These are phyloP conservation scores for Micoletzkya japonica DNA, from an alignment of 2,888 invertebrate genomes.

Conservation along the genomic window DNA sequence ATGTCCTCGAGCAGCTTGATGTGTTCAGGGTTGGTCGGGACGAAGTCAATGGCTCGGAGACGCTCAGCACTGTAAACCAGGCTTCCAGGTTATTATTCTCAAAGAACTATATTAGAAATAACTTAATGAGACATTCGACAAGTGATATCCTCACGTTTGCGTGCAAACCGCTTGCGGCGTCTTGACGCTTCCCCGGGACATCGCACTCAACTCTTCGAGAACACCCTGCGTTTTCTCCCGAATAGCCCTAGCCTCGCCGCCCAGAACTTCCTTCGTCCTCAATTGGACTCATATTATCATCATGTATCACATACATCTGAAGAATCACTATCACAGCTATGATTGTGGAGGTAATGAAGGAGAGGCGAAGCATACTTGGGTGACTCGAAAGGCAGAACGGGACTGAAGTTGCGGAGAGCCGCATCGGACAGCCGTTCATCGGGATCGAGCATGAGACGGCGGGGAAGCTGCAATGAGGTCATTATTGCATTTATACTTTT, in stretches of 20 bases:
- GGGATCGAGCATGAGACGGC: conserved; percentile 48
- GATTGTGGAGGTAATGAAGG: background rate
- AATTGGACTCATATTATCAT: background rate
- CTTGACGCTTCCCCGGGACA: background rate
- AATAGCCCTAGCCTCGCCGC: conserved; percentile 17
- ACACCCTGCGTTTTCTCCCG: conserved; percentile 44
- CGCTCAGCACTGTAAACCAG: conserved; percentile 43
- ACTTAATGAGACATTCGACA: background rate
- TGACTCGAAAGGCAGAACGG: conserved; percentile 32
- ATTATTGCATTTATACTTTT: too few species aligned
- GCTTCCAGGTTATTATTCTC: background rate
- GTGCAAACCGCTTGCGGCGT: conserved; percentile 22
- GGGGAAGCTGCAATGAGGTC: conserved; percentile 35
- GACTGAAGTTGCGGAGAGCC: background rate
- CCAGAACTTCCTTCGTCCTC: conserved; percentile 24
- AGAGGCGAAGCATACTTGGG: background rate
- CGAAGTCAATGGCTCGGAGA: conserved; percentile 67
- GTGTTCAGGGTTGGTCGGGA: conserved; percentile 84
- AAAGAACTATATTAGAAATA: background rate
- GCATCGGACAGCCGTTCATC: conserved; percentile 47
- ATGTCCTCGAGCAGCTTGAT: conserved; percentile 83
- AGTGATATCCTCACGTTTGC: conserved; percentile 19
- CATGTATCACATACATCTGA: background rate
- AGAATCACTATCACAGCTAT: background rate
- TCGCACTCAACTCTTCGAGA: conserved; percentile 38